These are phyloP conservation scores for Aporophyla nigra DNA, from an alignment of 2,888 invertebrate genomes.

Conservation along the genomic window DNA sequence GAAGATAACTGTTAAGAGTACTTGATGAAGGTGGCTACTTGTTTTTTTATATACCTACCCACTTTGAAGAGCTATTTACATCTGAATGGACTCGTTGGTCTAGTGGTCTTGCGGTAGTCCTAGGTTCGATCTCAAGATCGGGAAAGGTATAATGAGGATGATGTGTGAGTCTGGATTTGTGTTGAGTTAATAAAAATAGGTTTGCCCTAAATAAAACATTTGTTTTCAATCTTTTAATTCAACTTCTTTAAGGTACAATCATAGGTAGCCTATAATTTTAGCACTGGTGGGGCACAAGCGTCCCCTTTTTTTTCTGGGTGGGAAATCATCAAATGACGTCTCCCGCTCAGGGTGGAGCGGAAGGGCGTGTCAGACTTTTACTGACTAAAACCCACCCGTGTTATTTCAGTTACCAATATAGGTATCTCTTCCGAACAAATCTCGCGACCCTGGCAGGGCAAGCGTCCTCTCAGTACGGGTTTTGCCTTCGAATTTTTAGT, in stretches of 20 bases:
- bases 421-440: too few relatives aligned
- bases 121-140: neutral
- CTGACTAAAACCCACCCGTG: too few relatives aligned
- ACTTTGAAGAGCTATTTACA: conserved; percentile 1
- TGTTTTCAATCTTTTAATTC: neutral
- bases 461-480: too few relatives aligned
- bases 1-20: conserved; percentile 73
- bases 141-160: neutral
- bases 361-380: too few relatives aligned
- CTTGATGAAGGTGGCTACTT: conserved; percentile 65
- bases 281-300: too few relatives aligned
- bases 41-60: conserved; percentile 52
- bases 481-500: too few relatives aligned
- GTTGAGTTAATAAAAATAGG: neutral
- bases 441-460: too few relatives aligned
- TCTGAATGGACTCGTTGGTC: neutral
- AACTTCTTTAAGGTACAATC: neutral
- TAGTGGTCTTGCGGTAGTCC: neutral
- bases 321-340: too few relatives aligned
- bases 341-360: too few relatives aligned
- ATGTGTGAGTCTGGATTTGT: neutral
- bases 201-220: neutral
- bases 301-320: too few relatives aligned
- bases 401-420: too few relatives aligned
- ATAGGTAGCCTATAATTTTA: too few relatives aligned